Conservation (phyloP, 1,140 invertebrate species). For the Proctacanthus coquilletti region DNA sequence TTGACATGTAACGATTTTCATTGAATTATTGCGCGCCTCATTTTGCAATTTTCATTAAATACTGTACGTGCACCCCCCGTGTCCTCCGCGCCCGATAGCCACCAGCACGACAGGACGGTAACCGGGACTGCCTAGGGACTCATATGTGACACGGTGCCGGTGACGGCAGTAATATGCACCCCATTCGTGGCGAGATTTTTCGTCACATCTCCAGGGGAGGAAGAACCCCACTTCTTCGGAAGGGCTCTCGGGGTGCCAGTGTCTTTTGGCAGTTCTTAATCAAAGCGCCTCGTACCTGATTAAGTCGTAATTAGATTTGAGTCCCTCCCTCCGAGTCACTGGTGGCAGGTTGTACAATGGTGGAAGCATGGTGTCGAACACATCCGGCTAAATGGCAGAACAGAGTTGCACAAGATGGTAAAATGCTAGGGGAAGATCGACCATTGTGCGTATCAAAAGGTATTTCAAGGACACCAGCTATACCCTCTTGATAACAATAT, state of each 20-base stretch:
- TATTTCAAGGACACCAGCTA: too few species aligned
- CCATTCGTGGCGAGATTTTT: conserved; percentile 1
- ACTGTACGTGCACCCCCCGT: too few species aligned
- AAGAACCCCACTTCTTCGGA: neutral
- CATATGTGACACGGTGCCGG: neutral
- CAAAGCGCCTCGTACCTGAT: conserved; percentile 3
- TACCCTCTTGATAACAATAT: too few species aligned
- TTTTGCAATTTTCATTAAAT: conserved; percentile 4
- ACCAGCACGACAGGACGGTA: neutral
- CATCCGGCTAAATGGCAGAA: too few species aligned
- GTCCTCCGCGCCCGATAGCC: too few species aligned
- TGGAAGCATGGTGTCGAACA: too few species aligned
- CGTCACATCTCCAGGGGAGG: neutral
- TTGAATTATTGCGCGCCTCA: conserved; percentile 4
- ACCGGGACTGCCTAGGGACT: neutral
- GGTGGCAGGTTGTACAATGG: too few species aligned
- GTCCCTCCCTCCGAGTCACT: too few species aligned
- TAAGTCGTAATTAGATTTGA: conserved; percentile 4
- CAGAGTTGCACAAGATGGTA: too few species aligned
- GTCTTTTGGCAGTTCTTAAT: conserved; percentile 2
- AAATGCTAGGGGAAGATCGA: too few species aligned
- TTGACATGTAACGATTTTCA: conserved; percentile 4
- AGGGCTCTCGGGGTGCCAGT: neutral
- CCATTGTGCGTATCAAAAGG: too few species aligned
- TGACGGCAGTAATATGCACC: neutral